A percentile compares a stretch with the other conserved stretches of the same genome.
phyloP scores from a whole-genome alignment of 2,797 vertebrate species.

The Acanthurus lineatus region DNA sequence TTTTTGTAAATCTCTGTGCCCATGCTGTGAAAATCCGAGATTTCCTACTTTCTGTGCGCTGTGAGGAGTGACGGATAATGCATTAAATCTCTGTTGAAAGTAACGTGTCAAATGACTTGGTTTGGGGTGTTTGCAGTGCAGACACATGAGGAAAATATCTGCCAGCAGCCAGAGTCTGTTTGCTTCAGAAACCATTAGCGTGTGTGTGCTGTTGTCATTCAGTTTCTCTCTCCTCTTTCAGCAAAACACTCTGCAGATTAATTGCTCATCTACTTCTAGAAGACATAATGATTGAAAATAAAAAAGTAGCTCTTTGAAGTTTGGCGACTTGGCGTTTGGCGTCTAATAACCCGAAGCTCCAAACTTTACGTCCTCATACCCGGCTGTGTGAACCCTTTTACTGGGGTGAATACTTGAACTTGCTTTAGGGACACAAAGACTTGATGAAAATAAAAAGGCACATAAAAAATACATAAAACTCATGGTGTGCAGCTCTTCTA shows the following conservation, averaged over 20 bases:
- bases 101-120: not conserved
- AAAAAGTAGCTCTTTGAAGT: constrained; percentile 55
- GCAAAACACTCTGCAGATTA: constrained; percentile 21
- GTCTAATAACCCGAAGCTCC: constrained; percentile 20
- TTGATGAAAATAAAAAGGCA: constrained; percentile 52
- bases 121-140: constrained; percentile 7
- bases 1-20: too few relatives aligned
- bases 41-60: not conserved
- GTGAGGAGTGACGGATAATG: constrained; percentile 4
- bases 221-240: constrained; percentile 27
- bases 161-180: not conserved
- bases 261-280: constrained; percentile 29
- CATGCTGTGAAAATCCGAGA: not conserved
- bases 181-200: constrained; percentile 9
- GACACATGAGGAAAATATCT: not conserved
- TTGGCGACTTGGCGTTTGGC: not conserved
- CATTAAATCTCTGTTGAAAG: not conserved
- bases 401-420: constrained; percentile 67
- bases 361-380: constrained; percentile 39
- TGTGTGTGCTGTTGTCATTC: constrained; percentile 33
- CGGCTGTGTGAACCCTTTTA: constrained; percentile 62
- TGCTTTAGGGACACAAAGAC: constrained; percentile 56
- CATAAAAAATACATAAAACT: constrained; percentile 68
- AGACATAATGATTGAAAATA: constrained; percentile 49
- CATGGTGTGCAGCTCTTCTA: constrained; percentile 36